Evolutionary conservation across 2,113 vertebrate genomes (phyloP), one percentile per base, ranked within the genome.

Genomic region (Paracanthobrama guichenoti): DNA sequence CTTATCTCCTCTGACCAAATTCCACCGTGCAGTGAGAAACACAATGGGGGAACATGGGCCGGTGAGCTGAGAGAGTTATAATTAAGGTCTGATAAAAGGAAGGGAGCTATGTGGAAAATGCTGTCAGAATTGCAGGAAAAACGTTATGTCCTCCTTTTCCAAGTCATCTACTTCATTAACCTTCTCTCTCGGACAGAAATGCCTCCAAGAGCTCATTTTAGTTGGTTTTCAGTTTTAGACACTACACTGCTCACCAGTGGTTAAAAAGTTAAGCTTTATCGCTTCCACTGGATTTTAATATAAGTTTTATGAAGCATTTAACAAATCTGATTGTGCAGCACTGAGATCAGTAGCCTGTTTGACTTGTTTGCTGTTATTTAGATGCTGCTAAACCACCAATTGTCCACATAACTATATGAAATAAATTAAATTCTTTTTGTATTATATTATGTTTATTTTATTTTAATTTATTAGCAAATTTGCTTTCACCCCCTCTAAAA

Each of bases 1-100:
- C 76, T 85, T 85, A 71, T 85, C 75, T 79, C 50, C 48, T 77
- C 22, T 31, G 81, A 75, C 71, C 82, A 84, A 77, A 67, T 66
- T 77, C 13, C 44, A n/a, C 57, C 16, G 2, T 62, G 55, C 42
- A 18, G 57, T 46, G 24, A 28, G 28, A 77, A 62, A 84, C 44
- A 84, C 71, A 60, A 74, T 14, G 10, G 81, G 28, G 31, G 8
- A 67, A 62, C 73, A 67, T 3, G 42, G 62, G 31, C 74, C 14
- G n/a, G 48, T 39, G 53, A 85, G 67, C 67, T 67, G 44, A 12
- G 60, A 48, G 59, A 79, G n/a, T 26, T 69, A 77, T 78, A 78
- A 67, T 74, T 57, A 79, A 20, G n/a, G 62, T 44, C 64, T 77
- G 48, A 57, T 26, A 50, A 55, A 46, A 6, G 64, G 24, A 69